Evolutionary conservation across 2,888 invertebrate species (phyloP), one percentile per base, ranked within the genome.

Genomic region (Pollenia angustigena): DNA sequence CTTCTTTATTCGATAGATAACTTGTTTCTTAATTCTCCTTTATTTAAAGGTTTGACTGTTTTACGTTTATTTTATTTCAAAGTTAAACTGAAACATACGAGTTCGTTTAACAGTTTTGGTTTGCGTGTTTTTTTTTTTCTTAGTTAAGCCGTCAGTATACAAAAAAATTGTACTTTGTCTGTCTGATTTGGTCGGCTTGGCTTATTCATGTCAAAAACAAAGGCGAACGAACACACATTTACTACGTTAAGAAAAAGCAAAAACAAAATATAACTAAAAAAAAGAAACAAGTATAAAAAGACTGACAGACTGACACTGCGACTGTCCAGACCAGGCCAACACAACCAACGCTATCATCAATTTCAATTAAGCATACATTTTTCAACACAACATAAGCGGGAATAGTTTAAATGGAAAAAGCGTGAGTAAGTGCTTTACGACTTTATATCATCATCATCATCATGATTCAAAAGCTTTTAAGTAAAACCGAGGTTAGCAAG

Each of bases 281-380:
- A 54, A 60, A 18, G 42, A 54, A 52, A 44, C 7, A 44, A 66
- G 68, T 75, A 78, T 71, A 78, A 78, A 82, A 76, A 42, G 56
- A 58, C 18, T 81, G 56, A 66, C 56, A 66, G 50, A 64, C 48
- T 68, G 23, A 42, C 52, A 52, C 76, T 62, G 44, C 48, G 62
- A 54, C 68, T 62, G 75, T 12, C 52, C 40, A 78, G 50, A 40
- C 78, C 32, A 44, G 68, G 16, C 44, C 40, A 42, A 14, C 66
- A 40, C 66, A 40, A 14, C 54, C 81, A 66, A 40, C 42, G 58
- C 16, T 9, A 80, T 84, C 68, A 75, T 85, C 60, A 80, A 80
- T 85, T 85, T 85, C 74, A 80, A 85, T 85, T 74, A 85, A 74
- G 74, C 84, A 44, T 46, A 74, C 44, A 79, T 79, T 84, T 84